Base-by-base conservation (phyloP, 2,888 invertebrate species). In the Drosophila nr. perissopoda region DNA sequence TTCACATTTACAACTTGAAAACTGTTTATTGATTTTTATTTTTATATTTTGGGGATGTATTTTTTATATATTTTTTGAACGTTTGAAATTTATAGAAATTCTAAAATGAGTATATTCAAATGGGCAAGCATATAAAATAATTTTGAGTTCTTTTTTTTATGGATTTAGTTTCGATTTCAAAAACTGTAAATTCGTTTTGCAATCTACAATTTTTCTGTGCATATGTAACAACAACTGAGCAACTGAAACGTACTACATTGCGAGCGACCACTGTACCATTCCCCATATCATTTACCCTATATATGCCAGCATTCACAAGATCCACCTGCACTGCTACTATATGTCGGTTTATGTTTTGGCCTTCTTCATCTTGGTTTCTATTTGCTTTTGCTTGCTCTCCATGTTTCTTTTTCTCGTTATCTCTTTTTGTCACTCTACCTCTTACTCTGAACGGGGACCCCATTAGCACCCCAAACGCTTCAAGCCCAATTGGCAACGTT, bases 401-500 rank as follows among this genome's bases (percentile, higher is more conserved):
- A 25, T 45, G 21, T 25, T 79, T 54, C 53, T 45, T 31, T 72
- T 64, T 40, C 38, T 8, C 4, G 27, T 64, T 74, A 51, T 67
- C 60, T 79, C 16, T 27, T 53, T 72, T 61, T 57, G 42, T 33
- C 69, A 51, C 63, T 56, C 27, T 21, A 21, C 33, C 71, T 27
- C 21, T 38, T 38, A 8, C 7, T 49, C 13, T 27, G 42, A 48
- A 16, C 21, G 33, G 13, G 33, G 13, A 33, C 13, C 49, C 51
- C 42, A 64, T 64, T n/a, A 29, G 51, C 33, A 48, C 31, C 38
- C 42, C 59, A 60, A 74, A 33, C 68, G 38, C 38, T 34, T 38
- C 61, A 52, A 60, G 27, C 76, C 80, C 57, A 77, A 80, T 76
- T 61, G 53, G 21, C 56, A 53, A 59, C 51, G 11, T 40, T 27